Evolutionary conservation across 2,888 invertebrate genomes (phyloP), one percentile per base, ranked within the genome.

Genomic region (Melieria crassipennis): DNA sequence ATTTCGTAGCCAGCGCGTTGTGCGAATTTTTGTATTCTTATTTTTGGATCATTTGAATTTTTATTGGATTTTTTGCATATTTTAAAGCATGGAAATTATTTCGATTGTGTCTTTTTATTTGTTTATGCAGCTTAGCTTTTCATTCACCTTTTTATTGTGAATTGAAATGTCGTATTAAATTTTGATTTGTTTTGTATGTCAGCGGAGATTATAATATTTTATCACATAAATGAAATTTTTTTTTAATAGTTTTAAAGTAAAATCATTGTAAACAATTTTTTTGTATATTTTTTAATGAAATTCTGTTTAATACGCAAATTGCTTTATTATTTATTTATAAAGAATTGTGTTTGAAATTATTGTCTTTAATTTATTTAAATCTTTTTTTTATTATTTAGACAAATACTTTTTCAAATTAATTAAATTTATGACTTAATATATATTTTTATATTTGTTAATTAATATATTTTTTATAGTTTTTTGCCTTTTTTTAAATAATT

Each of bases 1-100:
- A 6, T 9, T 9, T n/a, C 4, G 52, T 9, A 6, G 9, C 52
- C n/a, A 52, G 13, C 5, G 5, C 9, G 11, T 52, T 52, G 13
- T 9, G 9, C 9, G 30, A 30, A 30, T 30, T 30, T 52, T 52
- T 52, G 30, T 30, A 30, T 30, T 30, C 30, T 30, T 30, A 52
- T 11, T n/a, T 52, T n/a, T 50, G 2, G 11, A n/a, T 52, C 1
- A 52, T 52, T 5, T 52, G 5, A n/a, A 52, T 7, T 52, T 52
- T 52, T 52, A n/a, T 52, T 52, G 11, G 3, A 50, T 50, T 50
- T 6, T 13, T 52, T 52, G 52, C 52, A n/a, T 9, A 13, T 52
- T 52, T 52, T 52, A 52, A 52, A 52, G 11, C 5, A 57, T 72
- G 7, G 47, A 71, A 73, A 70, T 69, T 78, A 68, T 73, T 57